Conservation (phyloP, 2,113 vertebrate genomes). For the Stegastes partitus region DNA sequence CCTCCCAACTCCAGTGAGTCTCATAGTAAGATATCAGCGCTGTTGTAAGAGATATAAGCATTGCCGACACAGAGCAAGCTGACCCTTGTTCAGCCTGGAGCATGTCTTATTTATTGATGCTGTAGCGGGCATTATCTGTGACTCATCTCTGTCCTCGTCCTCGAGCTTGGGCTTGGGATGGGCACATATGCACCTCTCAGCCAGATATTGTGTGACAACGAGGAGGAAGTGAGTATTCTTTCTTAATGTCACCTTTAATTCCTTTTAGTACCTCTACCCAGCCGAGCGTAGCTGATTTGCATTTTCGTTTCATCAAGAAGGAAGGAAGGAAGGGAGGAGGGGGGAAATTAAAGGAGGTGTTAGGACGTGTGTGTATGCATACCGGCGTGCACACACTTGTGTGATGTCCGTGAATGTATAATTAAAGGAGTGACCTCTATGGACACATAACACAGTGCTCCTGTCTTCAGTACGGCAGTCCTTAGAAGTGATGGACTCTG, state of each 20-base stretch:
- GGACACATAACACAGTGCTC: constrained; percentile 28
- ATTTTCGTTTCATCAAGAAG: constrained; percentile 41
- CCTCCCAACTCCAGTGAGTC: constrained; percentile 89
- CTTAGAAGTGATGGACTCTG: constrained; percentile 32
- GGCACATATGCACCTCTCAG: background rate
- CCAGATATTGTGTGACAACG: constrained; percentile 17
- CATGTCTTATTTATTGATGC: constrained; percentile 45
- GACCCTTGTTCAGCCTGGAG: constrained; percentile 3
- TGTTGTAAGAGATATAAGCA: constrained; percentile 14
- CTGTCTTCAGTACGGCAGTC: constrained; percentile 51
- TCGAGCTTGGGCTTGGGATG: background rate
- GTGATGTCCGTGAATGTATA: constrained; percentile 53
- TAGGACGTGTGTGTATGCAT: constrained; percentile 12
- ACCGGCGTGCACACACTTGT: background rate
- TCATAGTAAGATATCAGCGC: constrained; percentile 9
- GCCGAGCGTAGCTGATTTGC: constrained; percentile 55
- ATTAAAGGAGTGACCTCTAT: constrained; percentile 67
- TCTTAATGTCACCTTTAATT: constrained; percentile 67
- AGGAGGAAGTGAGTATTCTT: constrained; percentile 13
- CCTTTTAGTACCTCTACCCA: constrained; percentile 30
- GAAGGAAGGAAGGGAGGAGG: background rate
- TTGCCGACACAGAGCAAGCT: constrained; percentile 4
- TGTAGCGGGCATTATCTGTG: constrained; percentile 28
- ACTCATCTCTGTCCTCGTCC: constrained; percentile 33
- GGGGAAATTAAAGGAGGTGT: constrained; percentile 21